These are phyloP conservation scores for Arion vulgaris DNA, from an alignment of 1,140 invertebrate species.

Conservation along the genomic window DNA sequence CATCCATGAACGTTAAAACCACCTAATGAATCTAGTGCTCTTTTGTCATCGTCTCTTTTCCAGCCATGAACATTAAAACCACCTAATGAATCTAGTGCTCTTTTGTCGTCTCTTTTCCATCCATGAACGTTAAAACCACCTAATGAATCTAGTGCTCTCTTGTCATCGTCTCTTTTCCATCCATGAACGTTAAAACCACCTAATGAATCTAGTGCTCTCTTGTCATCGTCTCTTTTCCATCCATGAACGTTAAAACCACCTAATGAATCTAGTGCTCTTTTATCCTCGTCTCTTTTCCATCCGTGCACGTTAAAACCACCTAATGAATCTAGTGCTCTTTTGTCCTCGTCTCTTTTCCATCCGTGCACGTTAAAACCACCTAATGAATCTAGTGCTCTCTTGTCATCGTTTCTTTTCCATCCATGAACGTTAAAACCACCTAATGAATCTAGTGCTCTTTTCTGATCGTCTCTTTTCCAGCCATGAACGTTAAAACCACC, in stretches of 20 bases:
- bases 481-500: constrained; percentile 16
- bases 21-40: constrained; percentile 11
- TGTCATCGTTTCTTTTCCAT: constrained; percentile 6
- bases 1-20: constrained; percentile 9
- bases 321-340: constrained; percentile 13
- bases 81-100: background rate
- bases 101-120: constrained; percentile 4
- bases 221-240: constrained; percentile 18
- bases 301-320: constrained; percentile 13
- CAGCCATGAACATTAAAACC: background rate
- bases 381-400: constrained; percentile 10
- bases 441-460: constrained; percentile 8
- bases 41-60: constrained; percentile 13
- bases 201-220: constrained; percentile 5
- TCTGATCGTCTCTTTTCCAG: background rate
- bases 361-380: constrained; percentile 9
- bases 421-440: constrained; percentile 11
- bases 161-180: constrained; percentile 10
- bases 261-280: constrained; percentile 14
- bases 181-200: constrained; percentile 15
- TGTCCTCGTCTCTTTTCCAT: constrained; percentile 1
- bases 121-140: constrained; percentile 6
- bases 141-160: background rate
- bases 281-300: constrained; percentile 3
- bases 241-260: constrained; percentile 15